Conservation (phyloP, 2,888 invertebrate genomes). For the Nipponacmea schrenckii region DNA sequence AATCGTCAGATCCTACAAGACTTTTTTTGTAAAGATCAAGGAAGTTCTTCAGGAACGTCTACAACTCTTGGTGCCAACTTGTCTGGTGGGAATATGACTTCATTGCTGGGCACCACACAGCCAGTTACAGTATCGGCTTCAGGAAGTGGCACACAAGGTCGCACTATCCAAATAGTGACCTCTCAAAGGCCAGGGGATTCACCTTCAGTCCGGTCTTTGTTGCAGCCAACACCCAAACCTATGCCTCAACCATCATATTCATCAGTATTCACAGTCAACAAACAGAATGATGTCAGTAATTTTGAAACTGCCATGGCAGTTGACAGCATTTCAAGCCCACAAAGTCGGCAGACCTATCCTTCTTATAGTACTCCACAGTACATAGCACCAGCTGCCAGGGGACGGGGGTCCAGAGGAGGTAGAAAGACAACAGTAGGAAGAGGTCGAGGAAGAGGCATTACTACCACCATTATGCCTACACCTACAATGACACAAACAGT, state of each 20-base stretch:
- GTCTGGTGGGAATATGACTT: neutral
- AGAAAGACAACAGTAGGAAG: neutral
- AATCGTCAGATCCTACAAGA: neutral
- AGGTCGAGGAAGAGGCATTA: neutral
- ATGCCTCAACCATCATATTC: neutral
- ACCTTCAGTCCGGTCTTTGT: neutral
- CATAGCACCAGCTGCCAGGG: neutral
- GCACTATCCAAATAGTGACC: neutral
- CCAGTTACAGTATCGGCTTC: no score
- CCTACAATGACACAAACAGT: neutral
- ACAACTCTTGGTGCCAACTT: neutral
- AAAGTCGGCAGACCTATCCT: neutral
- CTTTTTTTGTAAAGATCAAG: neutral
- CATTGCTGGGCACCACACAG: neutral
- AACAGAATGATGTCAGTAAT: neutral
- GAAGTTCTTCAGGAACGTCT: neutral
- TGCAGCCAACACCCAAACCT: neutral
- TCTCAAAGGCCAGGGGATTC: neutral
- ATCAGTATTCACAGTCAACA: no score
- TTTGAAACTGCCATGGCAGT: conserved; percentile 3
- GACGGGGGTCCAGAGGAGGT: neutral
- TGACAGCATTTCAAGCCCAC: neutral
- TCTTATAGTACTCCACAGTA: neutral
- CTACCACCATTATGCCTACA: neutral
- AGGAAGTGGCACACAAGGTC: no score